Conservation (phyloP, 1,140 invertebrate species). For the Drosophila ambigua region DNA sequence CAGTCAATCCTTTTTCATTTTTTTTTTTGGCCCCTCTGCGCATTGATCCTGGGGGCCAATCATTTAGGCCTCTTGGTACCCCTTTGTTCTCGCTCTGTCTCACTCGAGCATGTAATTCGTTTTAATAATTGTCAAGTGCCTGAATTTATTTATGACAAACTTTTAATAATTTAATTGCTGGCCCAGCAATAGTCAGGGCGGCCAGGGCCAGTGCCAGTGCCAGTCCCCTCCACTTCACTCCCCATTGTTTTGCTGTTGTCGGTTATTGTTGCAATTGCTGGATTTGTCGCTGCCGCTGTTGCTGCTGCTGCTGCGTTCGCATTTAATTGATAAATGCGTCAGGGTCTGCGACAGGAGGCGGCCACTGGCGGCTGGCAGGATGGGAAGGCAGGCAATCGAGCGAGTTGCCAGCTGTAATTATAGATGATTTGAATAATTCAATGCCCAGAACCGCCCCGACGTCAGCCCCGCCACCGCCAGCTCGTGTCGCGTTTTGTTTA, state of each 20-base stretch:
- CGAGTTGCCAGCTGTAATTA: conserved; percentile 67
- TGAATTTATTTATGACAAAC: conserved; percentile 77
- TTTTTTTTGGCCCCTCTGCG: background rate
- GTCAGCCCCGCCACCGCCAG: too few relatives aligned
- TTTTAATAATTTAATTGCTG: conserved; percentile 79
- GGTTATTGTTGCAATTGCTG: conserved; percentile 68
- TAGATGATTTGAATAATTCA: conserved; percentile 81
- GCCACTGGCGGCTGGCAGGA: background rate
- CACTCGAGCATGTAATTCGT: conserved; percentile 63
- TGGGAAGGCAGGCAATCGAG: conserved; percentile 18
- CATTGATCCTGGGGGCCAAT: conserved; percentile 28
- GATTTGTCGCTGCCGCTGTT: conserved; percentile 32
- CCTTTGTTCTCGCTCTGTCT: background rate
- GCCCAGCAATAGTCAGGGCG: conserved; percentile 19
- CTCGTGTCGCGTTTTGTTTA: conserved; percentile 67
- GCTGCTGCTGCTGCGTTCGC: conserved; percentile 61
- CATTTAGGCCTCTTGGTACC: conserved; percentile 12
- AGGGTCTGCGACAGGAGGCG: conserved; percentile 2
- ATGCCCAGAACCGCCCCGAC: conserved; percentile 43
- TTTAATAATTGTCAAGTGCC: conserved; percentile 78
- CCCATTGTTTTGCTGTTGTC: conserved; percentile 21
- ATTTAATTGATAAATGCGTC: conserved; percentile 79
- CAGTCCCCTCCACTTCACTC: conserved; percentile 17
- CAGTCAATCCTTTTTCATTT: conserved; percentile 34
- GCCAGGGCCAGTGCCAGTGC: too few relatives aligned